Conservation (phyloP, 2,113 vertebrate genomes). For the Vidua macroura region DNA sequence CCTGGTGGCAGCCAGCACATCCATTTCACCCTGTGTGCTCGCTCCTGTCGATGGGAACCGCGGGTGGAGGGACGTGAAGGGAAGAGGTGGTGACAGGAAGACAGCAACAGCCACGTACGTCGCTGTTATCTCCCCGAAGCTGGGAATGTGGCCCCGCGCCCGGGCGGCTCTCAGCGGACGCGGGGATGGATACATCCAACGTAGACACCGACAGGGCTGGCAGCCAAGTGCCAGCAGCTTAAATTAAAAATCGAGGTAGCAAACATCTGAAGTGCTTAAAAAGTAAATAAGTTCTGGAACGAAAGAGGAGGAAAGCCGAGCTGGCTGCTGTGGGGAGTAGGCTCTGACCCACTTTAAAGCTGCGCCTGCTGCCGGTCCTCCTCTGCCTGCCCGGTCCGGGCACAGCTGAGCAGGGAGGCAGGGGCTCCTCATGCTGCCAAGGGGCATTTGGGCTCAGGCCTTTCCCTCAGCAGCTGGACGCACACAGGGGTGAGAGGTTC, state of each 20-base stretch:
- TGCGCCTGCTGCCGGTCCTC: not conserved
- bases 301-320: conserved; percentile 4
- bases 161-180: not conserved
- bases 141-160: not conserved
- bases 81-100: conserved; percentile 38
- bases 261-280: conserved; percentile 76
- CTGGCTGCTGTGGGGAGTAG: conserved; percentile 14
- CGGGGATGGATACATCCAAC: conserved; percentile 22
- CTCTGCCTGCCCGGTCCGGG: not conserved
- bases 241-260: conserved; percentile 80
- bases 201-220: not conserved
- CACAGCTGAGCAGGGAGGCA: not conserved
- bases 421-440: not conserved
- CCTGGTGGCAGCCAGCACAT: not conserved
- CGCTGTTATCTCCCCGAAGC: not conserved
- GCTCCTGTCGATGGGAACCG: not conserved
- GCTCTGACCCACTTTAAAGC: conserved; percentile 44
- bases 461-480: not conserved
- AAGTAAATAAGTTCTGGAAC: conserved; percentile 58
- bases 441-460: not conserved
- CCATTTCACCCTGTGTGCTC: not conserved
- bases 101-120: not conserved
- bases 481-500: not conserved
- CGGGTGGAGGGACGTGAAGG: not conserved
- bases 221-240: conserved; percentile 43